Conservation (phyloP, 1,140 invertebrate genomes). For the Polypedilum pembai region DNA sequence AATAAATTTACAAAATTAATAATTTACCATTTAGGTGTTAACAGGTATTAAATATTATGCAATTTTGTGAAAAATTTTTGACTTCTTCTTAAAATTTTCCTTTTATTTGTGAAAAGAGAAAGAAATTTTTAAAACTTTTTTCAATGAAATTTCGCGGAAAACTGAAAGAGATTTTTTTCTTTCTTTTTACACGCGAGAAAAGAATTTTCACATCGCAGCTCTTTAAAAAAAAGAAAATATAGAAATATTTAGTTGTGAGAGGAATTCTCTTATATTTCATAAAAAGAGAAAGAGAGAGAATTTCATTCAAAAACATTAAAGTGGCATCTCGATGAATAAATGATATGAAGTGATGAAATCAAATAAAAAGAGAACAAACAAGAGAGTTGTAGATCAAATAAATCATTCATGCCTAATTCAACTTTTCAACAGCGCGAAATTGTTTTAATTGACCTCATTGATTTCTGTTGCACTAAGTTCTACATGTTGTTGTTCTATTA, state of each 20-base stretch:
- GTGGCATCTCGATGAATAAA: background rate
- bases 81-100: background rate
- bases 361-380: background rate
- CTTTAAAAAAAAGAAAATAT: no score
- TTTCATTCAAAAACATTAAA: background rate
- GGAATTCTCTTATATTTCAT: no score
- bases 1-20: background rate
- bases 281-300: background rate
- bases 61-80: background rate
- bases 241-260: no score
- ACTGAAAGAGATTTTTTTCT: slow-evolving; percentile 5
- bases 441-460: slow-evolving; percentile 12
- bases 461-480: background rate
- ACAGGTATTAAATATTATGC: background rate
- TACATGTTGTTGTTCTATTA: no score
- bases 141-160: slow-evolving; percentile 11
- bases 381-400: background rate
- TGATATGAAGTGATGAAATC: slow-evolving; percentile 14
- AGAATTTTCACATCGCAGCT: background rate
- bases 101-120: background rate
- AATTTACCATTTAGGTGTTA: background rate
- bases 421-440: slow-evolving; percentile 7
- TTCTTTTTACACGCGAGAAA: background rate
- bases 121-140: slow-evolving; percentile 14
- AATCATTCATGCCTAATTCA: slow-evolving; percentile 4